These are phyloP conservation scores for Synergus gifuensis DNA, from an alignment of 2,888 invertebrate species.

Conservation along the genomic window DNA sequence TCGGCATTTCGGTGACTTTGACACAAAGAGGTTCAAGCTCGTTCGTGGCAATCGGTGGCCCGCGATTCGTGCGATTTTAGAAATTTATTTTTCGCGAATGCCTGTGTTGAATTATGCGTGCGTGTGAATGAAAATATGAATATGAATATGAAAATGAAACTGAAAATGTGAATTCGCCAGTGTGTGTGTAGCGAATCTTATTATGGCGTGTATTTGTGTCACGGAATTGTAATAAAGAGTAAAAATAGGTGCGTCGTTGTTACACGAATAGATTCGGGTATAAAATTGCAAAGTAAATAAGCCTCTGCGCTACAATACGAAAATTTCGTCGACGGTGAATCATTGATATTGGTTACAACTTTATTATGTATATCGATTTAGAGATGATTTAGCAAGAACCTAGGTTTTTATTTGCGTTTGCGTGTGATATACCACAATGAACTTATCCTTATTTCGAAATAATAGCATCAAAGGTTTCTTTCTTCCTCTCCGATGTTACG, in stretches of 20 bases:
- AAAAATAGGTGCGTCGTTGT: slow-evolving; percentile 22
- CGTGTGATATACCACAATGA: slow-evolving; percentile 19
- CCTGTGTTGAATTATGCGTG: slow-evolving; percentile 58
- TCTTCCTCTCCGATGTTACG: slow-evolving; percentile 1
- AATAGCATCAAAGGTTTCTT: neutral
- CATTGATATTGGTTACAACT: slow-evolving; percentile 31
- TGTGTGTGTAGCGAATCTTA: slow-evolving; percentile 41
- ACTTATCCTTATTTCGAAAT: slow-evolving; percentile 9
- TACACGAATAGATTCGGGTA: neutral
- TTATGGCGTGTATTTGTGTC: slow-evolving; percentile 4
- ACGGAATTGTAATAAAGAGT: slow-evolving; percentile 18
- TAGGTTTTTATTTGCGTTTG: slow-evolving; percentile 55
- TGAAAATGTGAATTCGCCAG: slow-evolving; percentile 45
- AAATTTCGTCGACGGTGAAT: slow-evolving; percentile 10
- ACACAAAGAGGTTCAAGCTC: slow-evolving; percentile 30
- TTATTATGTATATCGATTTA: slow-evolving; percentile 17
- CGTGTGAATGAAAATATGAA: slow-evolving; percentile 50
- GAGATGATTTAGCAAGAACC: slow-evolving; percentile 50
- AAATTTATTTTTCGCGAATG: slow-evolving; percentile 68
- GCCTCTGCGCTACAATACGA: neutral
- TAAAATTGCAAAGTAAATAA: neutral
- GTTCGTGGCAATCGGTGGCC: slow-evolving; percentile 36
- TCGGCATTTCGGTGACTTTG: slow-evolving; percentile 44
- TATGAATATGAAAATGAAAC: slow-evolving; percentile 42
- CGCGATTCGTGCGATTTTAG: slow-evolving; percentile 62